A percentile compares a stretch with the other conserved stretches of the same genome.
These are phyloP conservation scores for Astreopora myriophthalma DNA, from an alignment of 64 coral and sea anemone genomes.

Conservation along the genomic window DNA sequence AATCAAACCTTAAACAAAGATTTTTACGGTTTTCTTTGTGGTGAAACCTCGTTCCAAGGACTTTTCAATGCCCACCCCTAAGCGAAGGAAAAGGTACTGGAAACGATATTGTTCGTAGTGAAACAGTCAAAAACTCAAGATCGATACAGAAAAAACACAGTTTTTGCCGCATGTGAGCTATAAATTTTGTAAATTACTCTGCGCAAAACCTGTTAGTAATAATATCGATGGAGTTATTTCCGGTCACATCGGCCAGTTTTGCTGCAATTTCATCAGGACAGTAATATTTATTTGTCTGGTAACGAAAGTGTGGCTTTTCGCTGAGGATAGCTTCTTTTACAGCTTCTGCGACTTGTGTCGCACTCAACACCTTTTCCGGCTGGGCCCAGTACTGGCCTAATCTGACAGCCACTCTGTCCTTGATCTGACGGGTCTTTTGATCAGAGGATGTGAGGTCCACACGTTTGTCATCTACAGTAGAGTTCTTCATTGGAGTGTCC, in stretches of 20 bases:
- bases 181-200: no score
- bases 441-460: slow-evolving; percentile 27
- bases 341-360: slow-evolving; percentile 53
- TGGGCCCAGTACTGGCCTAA: neutral
- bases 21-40: no score
- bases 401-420: slow-evolving; percentile 14
- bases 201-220: slow-evolving; percentile 55
- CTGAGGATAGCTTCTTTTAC: slow-evolving; percentile 39
- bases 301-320: slow-evolving; percentile 54
- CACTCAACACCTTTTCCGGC: slow-evolving; percentile 11
- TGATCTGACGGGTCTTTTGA: slow-evolving; percentile 21
- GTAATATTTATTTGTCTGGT: slow-evolving; percentile 75
- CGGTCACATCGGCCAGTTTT: slow-evolving; percentile 53
- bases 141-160: no score
- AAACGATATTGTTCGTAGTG: no score
- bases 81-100: no score
- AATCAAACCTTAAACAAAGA: no score
- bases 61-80: no score
- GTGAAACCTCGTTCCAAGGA: no score
- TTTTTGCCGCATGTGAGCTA: no score
- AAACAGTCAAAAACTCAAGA: no score
- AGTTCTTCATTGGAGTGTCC: slow-evolving; percentile 18
- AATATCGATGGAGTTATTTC: slow-evolving; percentile 36
- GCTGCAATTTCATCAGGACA: slow-evolving; percentile 18
- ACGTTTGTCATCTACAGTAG: neutral